Conservation (phyloP, 2,888 invertebrate genomes). For the Tipula helvola region DNA sequence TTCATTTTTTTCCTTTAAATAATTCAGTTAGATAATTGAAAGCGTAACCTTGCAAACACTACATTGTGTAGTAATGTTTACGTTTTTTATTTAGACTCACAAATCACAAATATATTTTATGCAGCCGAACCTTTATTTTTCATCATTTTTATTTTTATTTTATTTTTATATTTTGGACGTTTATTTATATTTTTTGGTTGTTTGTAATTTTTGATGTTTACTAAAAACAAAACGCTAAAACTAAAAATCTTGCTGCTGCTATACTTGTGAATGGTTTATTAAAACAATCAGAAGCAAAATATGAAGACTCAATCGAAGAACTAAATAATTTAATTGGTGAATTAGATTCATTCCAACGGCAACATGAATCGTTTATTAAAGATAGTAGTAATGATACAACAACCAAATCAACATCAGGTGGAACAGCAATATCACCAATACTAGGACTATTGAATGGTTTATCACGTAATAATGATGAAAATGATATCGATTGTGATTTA, state of each 20-base stretch:
- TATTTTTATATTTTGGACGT: constrained; percentile 6
- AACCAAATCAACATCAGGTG: constrained; percentile 13
- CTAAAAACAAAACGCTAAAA: background rate
- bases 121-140: background rate
- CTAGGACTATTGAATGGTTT: constrained; percentile 14
- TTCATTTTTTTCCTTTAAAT: background rate
- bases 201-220: constrained; percentile 9
- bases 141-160: constrained; percentile 10
- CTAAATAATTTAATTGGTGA: constrained; percentile 38
- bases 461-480: background rate
- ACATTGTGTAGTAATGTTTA: background rate
- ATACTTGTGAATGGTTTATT: background rate
- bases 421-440: constrained; percentile 11
- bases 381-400: background rate
- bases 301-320: constrained; percentile 38
- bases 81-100: background rate
- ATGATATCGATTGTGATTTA: constrained; percentile 5
- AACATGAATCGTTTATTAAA: constrained; percentile 31
- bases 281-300: constrained; percentile 28
- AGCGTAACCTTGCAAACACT: background rate
- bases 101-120: background rate
- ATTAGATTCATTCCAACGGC: constrained; percentile 37
- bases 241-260: background rate
- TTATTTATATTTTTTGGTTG: constrained; percentile 10
- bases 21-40: background rate